phyloP scores from a whole-genome alignment of 2,113 vertebrate species.

The Eretmochelys imbricata region DNA sequence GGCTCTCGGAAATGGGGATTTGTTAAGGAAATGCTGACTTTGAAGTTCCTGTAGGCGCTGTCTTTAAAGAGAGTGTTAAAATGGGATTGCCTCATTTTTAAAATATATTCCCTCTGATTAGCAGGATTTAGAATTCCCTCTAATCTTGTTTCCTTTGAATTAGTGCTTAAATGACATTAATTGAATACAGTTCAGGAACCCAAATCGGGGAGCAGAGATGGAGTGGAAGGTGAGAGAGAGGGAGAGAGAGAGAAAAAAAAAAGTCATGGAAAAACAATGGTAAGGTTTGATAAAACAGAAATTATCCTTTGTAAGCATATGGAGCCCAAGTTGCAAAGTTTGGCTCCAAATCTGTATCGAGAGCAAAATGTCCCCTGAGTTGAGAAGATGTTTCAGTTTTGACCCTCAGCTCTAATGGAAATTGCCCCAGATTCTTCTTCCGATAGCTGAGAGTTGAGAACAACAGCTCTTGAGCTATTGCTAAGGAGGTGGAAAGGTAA shows the following conservation, averaged over 20 bases:
- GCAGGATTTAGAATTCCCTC: not conserved
- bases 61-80: not conserved
- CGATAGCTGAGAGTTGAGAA: not conserved
- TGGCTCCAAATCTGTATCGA: not conserved
- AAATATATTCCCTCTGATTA: not conserved
- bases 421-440: not conserved
- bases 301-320: not conserved
- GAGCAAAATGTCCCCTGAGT: accelerated
- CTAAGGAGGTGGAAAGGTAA: not conserved
- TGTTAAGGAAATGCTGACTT: not conserved
- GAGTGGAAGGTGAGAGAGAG: not conserved
- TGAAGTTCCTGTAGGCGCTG: not conserved
- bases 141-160: not conserved
- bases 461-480: not conserved
- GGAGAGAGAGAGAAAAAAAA: not conserved
- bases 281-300: not conserved
- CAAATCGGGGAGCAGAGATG: not conserved
- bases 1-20: not conserved
- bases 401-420: not conserved
- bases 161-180: not conserved
- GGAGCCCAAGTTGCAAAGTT: not conserved
- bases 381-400: not conserved
- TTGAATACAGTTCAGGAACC: not conserved
- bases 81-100: not conserved
- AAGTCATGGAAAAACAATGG: not conserved